A percentile compares a stretch with the other conserved stretches of the same genome.
phyloP scores from a whole-genome alignment of 1,140 invertebrate species.

The Bacillus rossius region DNA sequence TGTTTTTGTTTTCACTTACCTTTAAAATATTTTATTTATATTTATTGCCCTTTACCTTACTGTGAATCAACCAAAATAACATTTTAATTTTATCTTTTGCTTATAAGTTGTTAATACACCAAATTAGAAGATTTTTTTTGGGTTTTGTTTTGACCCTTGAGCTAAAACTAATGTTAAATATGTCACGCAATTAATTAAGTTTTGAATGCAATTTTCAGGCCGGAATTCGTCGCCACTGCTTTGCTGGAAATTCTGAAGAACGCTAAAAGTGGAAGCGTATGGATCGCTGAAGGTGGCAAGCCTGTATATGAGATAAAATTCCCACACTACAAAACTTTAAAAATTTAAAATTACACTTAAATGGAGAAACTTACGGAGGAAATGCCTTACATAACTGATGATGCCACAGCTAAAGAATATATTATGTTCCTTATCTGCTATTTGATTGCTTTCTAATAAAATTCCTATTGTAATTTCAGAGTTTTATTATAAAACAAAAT shows the following conservation, averaged over 20 bases:
- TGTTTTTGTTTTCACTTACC: too few relatives aligned
- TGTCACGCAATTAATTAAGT: not conserved
- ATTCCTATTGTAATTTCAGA: too few relatives aligned
- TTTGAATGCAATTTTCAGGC: slow-evolving; percentile 35
- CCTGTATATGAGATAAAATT: slow-evolving; percentile 47
- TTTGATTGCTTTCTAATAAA: too few relatives aligned
- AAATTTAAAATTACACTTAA: too few relatives aligned
- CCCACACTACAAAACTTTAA: slow-evolving; percentile 34
- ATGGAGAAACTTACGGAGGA: too few relatives aligned
- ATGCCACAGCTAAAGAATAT: too few relatives aligned
- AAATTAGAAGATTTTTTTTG: not conserved
- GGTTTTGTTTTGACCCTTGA: not conserved
- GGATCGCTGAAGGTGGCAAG: slow-evolving; percentile 45
- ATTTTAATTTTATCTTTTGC: not conserved
- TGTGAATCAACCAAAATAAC: not conserved
- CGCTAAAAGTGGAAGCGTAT: slow-evolving; percentile 46
- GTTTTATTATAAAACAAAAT: too few relatives aligned
- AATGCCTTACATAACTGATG: too few relatives aligned
- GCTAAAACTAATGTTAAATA: not conserved
- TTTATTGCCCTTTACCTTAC: too few relatives aligned
- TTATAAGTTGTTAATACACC: not conserved
- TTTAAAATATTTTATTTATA: too few relatives aligned
- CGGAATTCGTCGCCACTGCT: slow-evolving; percentile 42
- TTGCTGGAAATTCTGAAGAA: slow-evolving; percentile 44
- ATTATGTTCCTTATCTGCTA: too few relatives aligned